These are phyloP conservation scores for Rallus limicola DNA, from an alignment of 2,113 vertebrate species.

Conservation along the genomic window DNA sequence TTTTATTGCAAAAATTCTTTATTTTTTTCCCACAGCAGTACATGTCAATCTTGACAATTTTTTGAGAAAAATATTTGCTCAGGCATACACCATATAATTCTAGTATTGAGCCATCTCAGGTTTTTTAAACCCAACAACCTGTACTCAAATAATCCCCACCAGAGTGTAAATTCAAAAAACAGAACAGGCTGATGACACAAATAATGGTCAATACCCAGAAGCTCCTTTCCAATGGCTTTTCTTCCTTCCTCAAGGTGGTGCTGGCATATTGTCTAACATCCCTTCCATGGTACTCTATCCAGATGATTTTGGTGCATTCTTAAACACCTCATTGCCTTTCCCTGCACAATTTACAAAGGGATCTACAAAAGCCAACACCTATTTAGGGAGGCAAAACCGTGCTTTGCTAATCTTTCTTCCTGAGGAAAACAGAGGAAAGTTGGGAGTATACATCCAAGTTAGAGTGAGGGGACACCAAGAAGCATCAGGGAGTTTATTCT, in stretches of 20 bases:
- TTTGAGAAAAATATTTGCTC: background rate
- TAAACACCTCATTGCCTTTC: background rate
- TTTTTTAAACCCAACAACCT: background rate
- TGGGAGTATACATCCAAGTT: background rate
- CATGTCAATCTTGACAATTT: background rate
- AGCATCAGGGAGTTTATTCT: background rate
- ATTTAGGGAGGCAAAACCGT: background rate
- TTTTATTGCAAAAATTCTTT: background rate
- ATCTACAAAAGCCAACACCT: background rate
- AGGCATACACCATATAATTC: background rate
- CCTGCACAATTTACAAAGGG: background rate
- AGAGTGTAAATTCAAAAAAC: fast-evolving
- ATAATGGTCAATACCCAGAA: background rate
- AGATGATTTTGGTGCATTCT: too few species aligned
- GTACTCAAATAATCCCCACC: background rate
- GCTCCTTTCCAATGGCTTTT: background rate
- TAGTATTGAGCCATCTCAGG: background rate
- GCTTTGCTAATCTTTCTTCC: background rate
- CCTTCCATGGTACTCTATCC: background rate
- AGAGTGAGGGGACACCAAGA: background rate
- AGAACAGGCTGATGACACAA: background rate
- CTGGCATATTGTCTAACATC: background rate
- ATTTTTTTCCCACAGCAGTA: background rate
- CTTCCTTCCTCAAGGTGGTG: background rate
- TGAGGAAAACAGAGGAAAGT: background rate